Percentiles rank a stretch among this genome's conserved stretches.
phyloP scores from a whole-genome alignment of 2,888 invertebrate species.

The Cheiracanthium punctorium region DNA sequence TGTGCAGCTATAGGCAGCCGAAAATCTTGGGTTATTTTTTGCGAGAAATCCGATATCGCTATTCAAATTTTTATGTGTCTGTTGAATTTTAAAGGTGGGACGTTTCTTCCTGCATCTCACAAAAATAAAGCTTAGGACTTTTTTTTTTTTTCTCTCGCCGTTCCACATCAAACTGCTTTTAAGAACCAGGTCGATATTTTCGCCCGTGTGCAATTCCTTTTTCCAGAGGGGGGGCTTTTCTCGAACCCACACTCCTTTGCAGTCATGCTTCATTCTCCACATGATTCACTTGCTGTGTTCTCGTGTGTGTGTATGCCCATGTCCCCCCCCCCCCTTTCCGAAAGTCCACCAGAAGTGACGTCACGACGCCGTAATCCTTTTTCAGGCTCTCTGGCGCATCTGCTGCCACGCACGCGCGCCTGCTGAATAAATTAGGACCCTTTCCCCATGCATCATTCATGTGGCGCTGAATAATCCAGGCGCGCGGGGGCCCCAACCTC shows the following conservation, averaged over 20 bases:
- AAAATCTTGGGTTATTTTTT: too few relatives aligned
- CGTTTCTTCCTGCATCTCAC: too few relatives aligned
- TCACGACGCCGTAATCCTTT: slow-evolving; percentile 45
- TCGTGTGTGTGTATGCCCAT: background rate
- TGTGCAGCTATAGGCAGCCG: too few relatives aligned
- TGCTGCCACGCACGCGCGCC: slow-evolving; percentile 55
- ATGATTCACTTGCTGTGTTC: background rate
- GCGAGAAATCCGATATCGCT: too few relatives aligned
- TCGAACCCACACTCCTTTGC: background rate
- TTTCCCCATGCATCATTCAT: slow-evolving; percentile 65
- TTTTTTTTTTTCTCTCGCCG: too few relatives aligned
- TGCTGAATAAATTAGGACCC: slow-evolving; percentile 54
- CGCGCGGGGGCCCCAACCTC: slow-evolving; percentile 77
- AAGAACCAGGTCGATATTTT: too few relatives aligned
- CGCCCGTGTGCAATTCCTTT: background rate
- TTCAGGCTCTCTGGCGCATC: slow-evolving; percentile 49
- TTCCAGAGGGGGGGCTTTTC: background rate
- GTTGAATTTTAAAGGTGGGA: too few relatives aligned
- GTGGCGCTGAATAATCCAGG: slow-evolving; percentile 75
- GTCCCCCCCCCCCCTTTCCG: background rate
- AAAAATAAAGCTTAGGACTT: too few relatives aligned
- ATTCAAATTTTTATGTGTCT: too few relatives aligned
- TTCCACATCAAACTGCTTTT: too few relatives aligned
- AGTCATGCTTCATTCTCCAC: slow-evolving; percentile 14
- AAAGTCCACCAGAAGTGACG: slow-evolving; percentile 6